phyloP scores from a whole-genome alignment of 2,797 vertebrate species.

The Sardinella longiceps region DNA sequence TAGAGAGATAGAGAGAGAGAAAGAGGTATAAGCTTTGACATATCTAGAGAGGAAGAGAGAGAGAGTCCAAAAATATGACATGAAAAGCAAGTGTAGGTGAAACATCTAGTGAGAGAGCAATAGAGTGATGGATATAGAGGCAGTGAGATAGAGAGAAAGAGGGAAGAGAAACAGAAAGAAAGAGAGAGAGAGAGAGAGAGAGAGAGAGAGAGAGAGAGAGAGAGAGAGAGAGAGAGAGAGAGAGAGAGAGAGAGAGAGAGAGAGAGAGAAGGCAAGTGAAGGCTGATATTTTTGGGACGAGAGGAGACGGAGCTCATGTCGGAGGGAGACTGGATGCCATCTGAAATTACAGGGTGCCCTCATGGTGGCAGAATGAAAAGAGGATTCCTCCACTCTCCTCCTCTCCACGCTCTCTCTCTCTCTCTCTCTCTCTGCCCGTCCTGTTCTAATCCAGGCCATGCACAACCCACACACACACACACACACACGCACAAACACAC shows the following conservation, averaged over 20 bases:
- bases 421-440: slow-evolving; percentile 65
- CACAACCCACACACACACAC: slow-evolving; percentile 59
- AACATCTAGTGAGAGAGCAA: not conserved
- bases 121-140: not conserved
- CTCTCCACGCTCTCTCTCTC: not conserved
- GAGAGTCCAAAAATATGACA: not conserved
- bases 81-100: not conserved
- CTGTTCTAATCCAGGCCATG: slow-evolving; percentile 66
- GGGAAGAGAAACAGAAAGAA: not conserved
- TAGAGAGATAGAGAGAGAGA: slow-evolving; percentile 65
- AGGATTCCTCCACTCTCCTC: slow-evolving; percentile 56
- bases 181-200: slow-evolving; percentile 66
- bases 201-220: slow-evolving; percentile 40
- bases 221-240: not conserved
- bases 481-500: too few relatives aligned
- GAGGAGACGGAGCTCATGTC: slow-evolving; percentile 63
- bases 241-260: slow-evolving; percentile 65
- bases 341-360: slow-evolving; percentile 74
- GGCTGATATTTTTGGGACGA: slow-evolving; percentile 59
- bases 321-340: slow-evolving; percentile 61
- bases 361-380: slow-evolving; percentile 64
- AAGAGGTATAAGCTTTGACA: slow-evolving; percentile 53
- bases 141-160: not conserved
- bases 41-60: slow-evolving; percentile 43
- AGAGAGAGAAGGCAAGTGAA: slow-evolving; percentile 60